Conservation (phyloP, 1,140 invertebrate genomes). For the Polypedilum vanderplanki region DNA sequence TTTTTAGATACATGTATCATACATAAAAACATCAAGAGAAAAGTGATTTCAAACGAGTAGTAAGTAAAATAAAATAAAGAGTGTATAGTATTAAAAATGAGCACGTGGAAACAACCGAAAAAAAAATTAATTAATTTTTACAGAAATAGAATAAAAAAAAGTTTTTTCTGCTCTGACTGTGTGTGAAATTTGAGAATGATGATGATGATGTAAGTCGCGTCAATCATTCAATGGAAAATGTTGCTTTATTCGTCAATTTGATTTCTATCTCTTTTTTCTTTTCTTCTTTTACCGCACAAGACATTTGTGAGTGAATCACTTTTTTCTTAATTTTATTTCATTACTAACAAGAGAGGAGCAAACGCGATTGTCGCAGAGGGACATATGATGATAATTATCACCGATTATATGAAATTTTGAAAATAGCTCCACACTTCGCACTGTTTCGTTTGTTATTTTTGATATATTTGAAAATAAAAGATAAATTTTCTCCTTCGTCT, state of each 20-base stretch:
- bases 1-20: too few species aligned
- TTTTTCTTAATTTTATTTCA: neutral
- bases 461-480: slow-evolving; percentile 10
- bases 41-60: too few species aligned
- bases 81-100: neutral
- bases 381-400: slow-evolving; percentile 14
- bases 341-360: neutral
- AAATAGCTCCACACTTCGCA: too few species aligned
- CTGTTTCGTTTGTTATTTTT: neutral
- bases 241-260: slow-evolving; percentile 18
- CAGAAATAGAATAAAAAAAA: slow-evolving; percentile 11
- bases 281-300: neutral
- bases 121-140: slow-evolving; percentile 20
- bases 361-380: neutral
- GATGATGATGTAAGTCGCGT: slow-evolving; percentile 16
- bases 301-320: slow-evolving; percentile 10
- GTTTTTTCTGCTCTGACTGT: neutral
- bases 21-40: too few species aligned
- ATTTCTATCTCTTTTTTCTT: neutral
- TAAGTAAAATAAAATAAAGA: too few species aligned
- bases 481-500: slow-evolving; percentile 2
- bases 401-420: neutral
- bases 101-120: neutral
- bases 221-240: slow-evolving; percentile 18
- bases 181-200: slow-evolving; percentile 13